Conservation (phyloP, 2,797 vertebrate species). For the Xenopus petersii region DNA sequence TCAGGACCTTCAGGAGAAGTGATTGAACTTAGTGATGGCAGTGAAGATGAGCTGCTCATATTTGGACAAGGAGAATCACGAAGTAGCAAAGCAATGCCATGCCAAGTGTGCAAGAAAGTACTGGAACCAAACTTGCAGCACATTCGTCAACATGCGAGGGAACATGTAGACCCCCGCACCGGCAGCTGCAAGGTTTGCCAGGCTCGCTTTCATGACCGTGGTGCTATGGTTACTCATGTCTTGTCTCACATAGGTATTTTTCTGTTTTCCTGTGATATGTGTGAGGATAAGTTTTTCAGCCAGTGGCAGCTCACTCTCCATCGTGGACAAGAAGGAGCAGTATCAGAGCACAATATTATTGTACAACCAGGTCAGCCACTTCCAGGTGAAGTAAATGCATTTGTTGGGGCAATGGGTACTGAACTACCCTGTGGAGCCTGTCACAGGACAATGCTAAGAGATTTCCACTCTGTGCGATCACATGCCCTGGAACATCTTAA, state of each 20-base stretch:
- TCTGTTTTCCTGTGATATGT: conserved; percentile 93
- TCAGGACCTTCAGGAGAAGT: conserved; percentile 68
- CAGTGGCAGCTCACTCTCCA: conserved; percentile 86
- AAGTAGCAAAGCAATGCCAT: conserved; percentile 68
- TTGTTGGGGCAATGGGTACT: conserved; percentile 54
- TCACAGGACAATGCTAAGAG: conserved; percentile 76
- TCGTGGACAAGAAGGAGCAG: conserved; percentile 69
- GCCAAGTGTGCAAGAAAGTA: conserved; percentile 80
- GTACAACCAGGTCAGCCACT: conserved; percentile 72
- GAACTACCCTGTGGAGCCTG: conserved; percentile 83
- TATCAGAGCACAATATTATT: conserved; percentile 71
- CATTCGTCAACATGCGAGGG: conserved; percentile 80
- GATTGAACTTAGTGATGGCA: conserved; percentile 88
- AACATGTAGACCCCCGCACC: conserved; percentile 79
- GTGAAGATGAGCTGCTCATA: conserved; percentile 66
- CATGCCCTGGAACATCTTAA: conserved; percentile 85
- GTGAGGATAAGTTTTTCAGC: conserved; percentile 86
- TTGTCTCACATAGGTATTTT: conserved; percentile 88
- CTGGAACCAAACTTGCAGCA: conserved; percentile 79
- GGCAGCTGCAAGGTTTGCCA: conserved; percentile 87
- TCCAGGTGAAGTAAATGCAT: conserved; percentile 62
- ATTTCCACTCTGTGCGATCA: conserved; percentile 82
- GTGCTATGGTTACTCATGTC: conserved; percentile 75
- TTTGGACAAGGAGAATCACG: conserved; percentile 55
- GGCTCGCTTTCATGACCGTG: conserved; percentile 77